These are phyloP conservation scores for Galerucella nymphaeae DNA, from an alignment of 2,888 invertebrate genomes.

Conservation along the genomic window DNA sequence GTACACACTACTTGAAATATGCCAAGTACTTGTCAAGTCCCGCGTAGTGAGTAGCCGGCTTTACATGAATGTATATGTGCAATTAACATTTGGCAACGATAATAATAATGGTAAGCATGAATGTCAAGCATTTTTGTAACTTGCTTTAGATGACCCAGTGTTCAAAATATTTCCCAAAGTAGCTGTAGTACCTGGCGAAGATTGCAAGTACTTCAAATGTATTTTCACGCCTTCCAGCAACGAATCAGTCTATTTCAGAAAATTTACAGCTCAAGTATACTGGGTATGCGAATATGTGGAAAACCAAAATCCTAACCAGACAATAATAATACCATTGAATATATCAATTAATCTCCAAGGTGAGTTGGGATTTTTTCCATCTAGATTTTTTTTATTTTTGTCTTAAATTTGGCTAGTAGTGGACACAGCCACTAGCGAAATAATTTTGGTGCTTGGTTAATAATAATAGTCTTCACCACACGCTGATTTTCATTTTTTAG, in stretches of 20 bases:
- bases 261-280: slow-evolving; percentile 56
- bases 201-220: slow-evolving; percentile 59
- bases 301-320: not conserved
- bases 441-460: no score
- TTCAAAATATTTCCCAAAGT: slow-evolving; percentile 58
- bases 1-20: no score
- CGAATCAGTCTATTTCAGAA: slow-evolving; percentile 55
- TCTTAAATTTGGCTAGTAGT: no score
- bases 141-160: slow-evolving; percentile 53
- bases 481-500: slow-evolving; percentile 40
- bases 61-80: no score
- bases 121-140: slow-evolving; percentile 7
- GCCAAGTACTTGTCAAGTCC: no score
- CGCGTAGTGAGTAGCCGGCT: no score
- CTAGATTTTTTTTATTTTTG: no score
- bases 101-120: no score
- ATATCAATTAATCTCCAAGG: slow-evolving; percentile 44
- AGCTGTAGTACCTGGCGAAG: slow-evolving; percentile 51
- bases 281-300: slow-evolving; percentile 49
- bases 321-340: slow-evolving; percentile 36
- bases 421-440: no score
- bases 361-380: slow-evolving; percentile 2
- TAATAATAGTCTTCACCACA: no score
- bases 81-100: no score
- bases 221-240: slow-evolving; percentile 56